A percentile compares a stretch with the other conserved stretches of the same genome.
Evolutionary conservation across 1,140 invertebrate species (phyloP).

Genomic region (Heliothis virescens): DNA sequence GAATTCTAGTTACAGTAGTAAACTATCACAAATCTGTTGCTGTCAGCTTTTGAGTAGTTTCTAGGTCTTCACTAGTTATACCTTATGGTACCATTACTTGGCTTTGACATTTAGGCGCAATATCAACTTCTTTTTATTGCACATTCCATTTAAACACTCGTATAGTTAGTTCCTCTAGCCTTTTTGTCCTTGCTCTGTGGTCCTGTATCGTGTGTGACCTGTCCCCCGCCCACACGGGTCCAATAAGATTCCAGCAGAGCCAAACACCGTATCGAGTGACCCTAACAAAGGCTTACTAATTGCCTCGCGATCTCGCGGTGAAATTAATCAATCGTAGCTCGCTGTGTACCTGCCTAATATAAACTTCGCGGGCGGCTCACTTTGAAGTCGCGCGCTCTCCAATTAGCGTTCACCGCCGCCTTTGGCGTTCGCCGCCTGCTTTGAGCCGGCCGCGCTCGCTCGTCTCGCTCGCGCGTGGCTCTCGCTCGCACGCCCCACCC

Average conservation of each 20-base stretch:
- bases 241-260: slow-evolving; percentile 33
- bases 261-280: slow-evolving; percentile 50
- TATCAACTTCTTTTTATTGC: too few species aligned
- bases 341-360: slow-evolving; percentile 81
- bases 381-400: slow-evolving; percentile 80
- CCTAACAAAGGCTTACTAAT: slow-evolving; percentile 79
- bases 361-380: slow-evolving; percentile 78
- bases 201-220: not conserved
- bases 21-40: too few species aligned
- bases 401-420: slow-evolving; percentile 82
- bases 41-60: too few species aligned
- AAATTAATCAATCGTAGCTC: slow-evolving; percentile 79
- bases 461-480: slow-evolving; percentile 46
- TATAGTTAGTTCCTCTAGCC: too few species aligned
- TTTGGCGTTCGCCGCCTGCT: slow-evolving; percentile 79
- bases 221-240: slow-evolving; percentile 14
- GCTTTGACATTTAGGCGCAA: too few species aligned
- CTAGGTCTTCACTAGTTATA: too few species aligned
- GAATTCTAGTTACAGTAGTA: not conserved
- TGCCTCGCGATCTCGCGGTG: slow-evolving; percentile 77
- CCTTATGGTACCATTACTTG: too few species aligned
- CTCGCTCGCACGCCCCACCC: slow-evolving; percentile 64
- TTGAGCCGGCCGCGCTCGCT: slow-evolving; percentile 59
- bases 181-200: not conserved
- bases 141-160: too few species aligned